Evolutionary conservation across 2,888 invertebrate genomes (phyloP).

Genomic region (Philaethria dido): DNA sequence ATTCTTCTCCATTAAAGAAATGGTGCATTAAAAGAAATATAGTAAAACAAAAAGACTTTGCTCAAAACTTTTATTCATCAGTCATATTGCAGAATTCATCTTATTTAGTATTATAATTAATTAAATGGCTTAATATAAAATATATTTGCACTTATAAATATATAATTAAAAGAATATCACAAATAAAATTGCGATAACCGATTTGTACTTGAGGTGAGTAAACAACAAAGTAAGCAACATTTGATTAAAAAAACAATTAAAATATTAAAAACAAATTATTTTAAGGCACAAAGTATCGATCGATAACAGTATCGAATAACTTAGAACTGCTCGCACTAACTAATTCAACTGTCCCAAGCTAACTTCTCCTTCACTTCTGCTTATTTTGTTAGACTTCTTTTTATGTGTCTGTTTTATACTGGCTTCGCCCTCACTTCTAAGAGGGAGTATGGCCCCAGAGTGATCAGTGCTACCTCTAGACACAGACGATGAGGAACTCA

Average conservation of each 20-base stretch:
- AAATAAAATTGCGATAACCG: slow-evolving; percentile 59
- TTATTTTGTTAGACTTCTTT: slow-evolving; percentile 48
- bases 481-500: slow-evolving; percentile 58
- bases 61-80: slow-evolving; percentile 56
- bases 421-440: slow-evolving; percentile 71
- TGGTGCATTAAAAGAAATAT: not conserved
- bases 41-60: slow-evolving; percentile 14
- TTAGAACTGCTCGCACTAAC: slow-evolving; percentile 5
- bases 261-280: slow-evolving; percentile 19
- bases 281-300: slow-evolving; percentile 33
- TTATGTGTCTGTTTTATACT: slow-evolving; percentile 56
- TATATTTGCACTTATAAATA: slow-evolving; percentile 46
- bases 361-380: slow-evolving; percentile 64
- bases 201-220: slow-evolving; percentile 73
- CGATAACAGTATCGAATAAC: slow-evolving; percentile 11
- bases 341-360: slow-evolving; percentile 49
- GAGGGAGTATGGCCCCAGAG: slow-evolving; percentile 61
- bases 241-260: slow-evolving; percentile 41
- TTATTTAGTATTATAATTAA: slow-evolving; percentile 26
- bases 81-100: slow-evolving; percentile 50
- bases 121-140: slow-evolving; percentile 37
- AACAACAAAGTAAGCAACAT: slow-evolving; percentile 46
- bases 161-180: slow-evolving; percentile 53
- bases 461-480: slow-evolving; percentile 61
- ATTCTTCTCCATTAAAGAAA: no score